phyloP scores from a whole-genome alignment of 2,113 vertebrate genomes.

The Spea multiplicata region DNA sequence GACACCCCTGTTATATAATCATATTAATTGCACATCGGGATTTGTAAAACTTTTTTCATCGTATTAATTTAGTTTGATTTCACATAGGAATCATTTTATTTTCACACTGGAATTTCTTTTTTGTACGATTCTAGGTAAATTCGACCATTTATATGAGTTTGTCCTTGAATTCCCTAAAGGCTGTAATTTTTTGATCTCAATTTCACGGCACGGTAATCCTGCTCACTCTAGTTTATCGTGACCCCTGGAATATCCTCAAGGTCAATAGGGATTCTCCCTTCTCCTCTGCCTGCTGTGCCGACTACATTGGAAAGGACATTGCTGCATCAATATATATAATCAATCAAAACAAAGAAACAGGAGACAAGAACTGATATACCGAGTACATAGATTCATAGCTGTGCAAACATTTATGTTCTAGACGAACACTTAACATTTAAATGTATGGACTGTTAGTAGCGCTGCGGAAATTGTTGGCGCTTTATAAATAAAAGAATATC shows the following conservation, averaged over 20 bases:
- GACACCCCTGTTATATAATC: no score
- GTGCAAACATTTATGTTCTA: no score
- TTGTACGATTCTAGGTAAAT: background rate
- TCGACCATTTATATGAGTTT: no score
- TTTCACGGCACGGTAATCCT: slow-evolving; percentile 12
- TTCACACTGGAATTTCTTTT: no score
- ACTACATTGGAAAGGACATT: background rate
- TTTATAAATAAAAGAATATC: no score
- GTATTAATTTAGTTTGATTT: no score
- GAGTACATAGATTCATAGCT: background rate
- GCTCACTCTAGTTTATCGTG: slow-evolving; percentile 7
- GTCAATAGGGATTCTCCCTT: slow-evolving; percentile 10
- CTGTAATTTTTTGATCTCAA: slow-evolving; percentile 14
- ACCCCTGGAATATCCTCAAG: slow-evolving; percentile 2
- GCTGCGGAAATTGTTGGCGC: no score
- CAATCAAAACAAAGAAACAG: background rate
- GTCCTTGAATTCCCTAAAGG: slow-evolving; percentile 15
- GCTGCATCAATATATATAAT: background rate
- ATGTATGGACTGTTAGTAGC: no score
- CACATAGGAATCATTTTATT: no score
- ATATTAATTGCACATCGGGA: no score
- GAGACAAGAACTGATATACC: background rate
- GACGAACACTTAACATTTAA: no score
- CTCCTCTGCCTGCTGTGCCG: background rate
- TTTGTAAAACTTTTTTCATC: no score